Percentiles rank a stretch among this genome's conserved stretches.
Evolutionary conservation across 2,888 invertebrate species (phyloP).

Genomic region (Lasioglossum calceatum): DNA sequence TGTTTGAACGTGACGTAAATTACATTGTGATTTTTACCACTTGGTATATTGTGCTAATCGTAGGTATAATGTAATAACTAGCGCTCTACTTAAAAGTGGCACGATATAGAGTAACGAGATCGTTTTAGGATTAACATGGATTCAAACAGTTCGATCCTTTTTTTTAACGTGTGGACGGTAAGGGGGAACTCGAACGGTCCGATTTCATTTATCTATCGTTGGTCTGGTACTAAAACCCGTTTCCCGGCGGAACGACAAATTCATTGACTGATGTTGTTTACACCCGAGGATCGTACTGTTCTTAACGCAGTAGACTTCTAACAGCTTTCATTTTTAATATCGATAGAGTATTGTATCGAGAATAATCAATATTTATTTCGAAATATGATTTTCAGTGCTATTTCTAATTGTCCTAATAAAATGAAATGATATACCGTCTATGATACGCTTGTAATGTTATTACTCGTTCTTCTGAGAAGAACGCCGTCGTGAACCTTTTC

Average conservation of each 20-base stretch:
- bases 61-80: slow-evolving; percentile 74
- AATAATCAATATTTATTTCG: slow-evolving; percentile 63
- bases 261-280: slow-evolving; percentile 46
- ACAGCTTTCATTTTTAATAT: slow-evolving; percentile 57
- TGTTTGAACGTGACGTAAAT: slow-evolving; percentile 68
- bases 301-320: slow-evolving; percentile 43
- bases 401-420: slow-evolving; percentile 72
- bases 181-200: not conserved
- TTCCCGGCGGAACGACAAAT: slow-evolving; percentile 11
- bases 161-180: slow-evolving; percentile 1
- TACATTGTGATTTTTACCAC: slow-evolving; percentile 72
- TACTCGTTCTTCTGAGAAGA: slow-evolving; percentile 8
- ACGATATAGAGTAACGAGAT: slow-evolving; percentile 51
- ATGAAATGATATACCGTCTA: slow-evolving; percentile 61
- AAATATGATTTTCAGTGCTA: slow-evolving; percentile 69
- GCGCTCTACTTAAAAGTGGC: slow-evolving; percentile 53
- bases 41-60: slow-evolving; percentile 73
- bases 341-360: slow-evolving; percentile 50
- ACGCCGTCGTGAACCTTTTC: not conserved
- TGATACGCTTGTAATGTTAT: not conserved
- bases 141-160: slow-evolving; percentile 57
- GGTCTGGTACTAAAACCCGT: slow-evolving; percentile 34
- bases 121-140: slow-evolving; percentile 50
- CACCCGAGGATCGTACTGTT: slow-evolving; percentile 55
- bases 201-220: slow-evolving; percentile 32